A percentile compares a stretch with the other conserved stretches of the same genome.
Evolutionary conservation across 2,797 vertebrate species (phyloP).

Genomic region (Cirrhinus mrigala): DNA sequence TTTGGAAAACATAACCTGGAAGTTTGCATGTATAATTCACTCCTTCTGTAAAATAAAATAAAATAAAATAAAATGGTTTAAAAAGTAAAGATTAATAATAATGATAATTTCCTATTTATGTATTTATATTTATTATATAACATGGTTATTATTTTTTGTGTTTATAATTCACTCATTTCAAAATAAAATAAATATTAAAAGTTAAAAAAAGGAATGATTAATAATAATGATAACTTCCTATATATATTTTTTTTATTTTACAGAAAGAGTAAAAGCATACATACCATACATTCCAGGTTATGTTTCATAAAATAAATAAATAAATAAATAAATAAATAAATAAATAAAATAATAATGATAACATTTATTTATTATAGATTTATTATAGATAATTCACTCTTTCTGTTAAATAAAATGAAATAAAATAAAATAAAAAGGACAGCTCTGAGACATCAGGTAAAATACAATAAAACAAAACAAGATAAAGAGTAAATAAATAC

Average conservation of each 20-base stretch:
- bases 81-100: too few relatives aligned
- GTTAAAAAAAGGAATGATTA: too few relatives aligned
- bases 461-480: not conserved
- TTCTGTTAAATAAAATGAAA: not conserved
- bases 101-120: too few relatives aligned
- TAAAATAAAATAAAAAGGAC: not conserved
- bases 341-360: too few relatives aligned
- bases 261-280: not conserved
- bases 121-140: too few relatives aligned
- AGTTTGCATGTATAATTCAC: not conserved
- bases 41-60: not conserved
- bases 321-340: too few relatives aligned
- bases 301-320: not conserved
- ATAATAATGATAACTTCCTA: too few relatives aligned
- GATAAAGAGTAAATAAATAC: not conserved
- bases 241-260: not conserved
- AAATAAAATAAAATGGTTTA: not conserved
- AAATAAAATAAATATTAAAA: too few relatives aligned
- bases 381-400: not conserved
- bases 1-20: not conserved
- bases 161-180: too few relatives aligned
- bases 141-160: too few relatives aligned
- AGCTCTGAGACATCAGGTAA: not conserved
- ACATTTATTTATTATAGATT: too few relatives aligned
- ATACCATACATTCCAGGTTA: not conserved